Conservation (phyloP, 1,140 invertebrate species). For the Periplaneta americana region DNA sequence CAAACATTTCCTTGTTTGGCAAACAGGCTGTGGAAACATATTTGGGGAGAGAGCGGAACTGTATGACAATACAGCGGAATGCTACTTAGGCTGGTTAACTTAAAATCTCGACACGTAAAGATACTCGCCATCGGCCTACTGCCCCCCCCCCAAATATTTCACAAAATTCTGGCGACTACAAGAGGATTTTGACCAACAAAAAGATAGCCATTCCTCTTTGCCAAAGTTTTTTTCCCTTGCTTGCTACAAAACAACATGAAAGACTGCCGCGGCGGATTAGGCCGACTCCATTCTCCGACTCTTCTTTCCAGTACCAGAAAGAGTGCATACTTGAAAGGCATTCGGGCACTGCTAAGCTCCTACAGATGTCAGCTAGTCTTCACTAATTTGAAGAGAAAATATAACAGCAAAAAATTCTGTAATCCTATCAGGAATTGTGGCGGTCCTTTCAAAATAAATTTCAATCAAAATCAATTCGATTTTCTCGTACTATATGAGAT, state of each 20-base stretch:
- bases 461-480: too few relatives aligned
- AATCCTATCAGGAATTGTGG: too few relatives aligned
- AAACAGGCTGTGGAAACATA: neutral
- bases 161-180: neutral
- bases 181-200: neutral
- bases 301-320: neutral
- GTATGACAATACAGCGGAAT: neutral
- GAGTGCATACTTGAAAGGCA: too few relatives aligned
- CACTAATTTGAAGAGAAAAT: neutral
- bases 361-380: neutral
- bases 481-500: too few relatives aligned
- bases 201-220: neutral
- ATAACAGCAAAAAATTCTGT: too few relatives aligned
- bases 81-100: neutral
- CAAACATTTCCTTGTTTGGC: neutral
- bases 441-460: too few relatives aligned
- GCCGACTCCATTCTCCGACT: neutral
- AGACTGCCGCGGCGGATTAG: neutral
- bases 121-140: too few relatives aligned
- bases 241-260: too few relatives aligned
- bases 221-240: too few relatives aligned
- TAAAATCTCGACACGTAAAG: neutral
- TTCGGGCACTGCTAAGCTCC: too few relatives aligned
- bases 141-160: neutral
- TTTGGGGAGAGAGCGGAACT: neutral